Evolutionary conservation across 2,113 vertebrate species (phyloP).

Genomic region (Burhinus bistriatus): DNA sequence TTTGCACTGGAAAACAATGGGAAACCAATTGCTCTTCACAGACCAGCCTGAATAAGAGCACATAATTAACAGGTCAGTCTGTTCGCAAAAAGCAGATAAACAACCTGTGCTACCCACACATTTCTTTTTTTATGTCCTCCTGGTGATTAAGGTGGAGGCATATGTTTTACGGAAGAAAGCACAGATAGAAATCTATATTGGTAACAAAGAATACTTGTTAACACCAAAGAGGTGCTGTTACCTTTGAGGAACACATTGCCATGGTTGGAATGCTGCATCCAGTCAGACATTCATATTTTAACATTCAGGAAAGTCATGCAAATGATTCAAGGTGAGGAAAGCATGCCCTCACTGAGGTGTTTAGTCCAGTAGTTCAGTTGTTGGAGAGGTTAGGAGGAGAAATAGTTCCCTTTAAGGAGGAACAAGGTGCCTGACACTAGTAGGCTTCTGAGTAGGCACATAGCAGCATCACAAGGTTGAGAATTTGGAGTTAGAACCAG

Average conservation of each 20-base stretch:
- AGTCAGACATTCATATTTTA: not conserved
- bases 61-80: not conserved
- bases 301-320: not conserved
- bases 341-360: not conserved
- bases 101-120: not conserved
- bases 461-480: not conserved
- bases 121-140: not conserved
- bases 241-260: not conserved
- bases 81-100: not conserved
- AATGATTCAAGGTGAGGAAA: not conserved
- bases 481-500: not conserved
- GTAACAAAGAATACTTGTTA: not conserved
- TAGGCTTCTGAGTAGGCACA: not conserved
- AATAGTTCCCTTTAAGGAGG: not conserved
- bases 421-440: not conserved
- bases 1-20: not conserved
- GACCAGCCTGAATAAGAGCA: not conserved
- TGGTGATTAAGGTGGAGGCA: not conserved
- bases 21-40: not conserved
- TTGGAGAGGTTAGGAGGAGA: not conserved
- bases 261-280: not conserved
- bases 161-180: not conserved
- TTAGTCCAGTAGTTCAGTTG: not conserved
- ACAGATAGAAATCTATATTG: not conserved
- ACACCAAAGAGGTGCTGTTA: not conserved